phyloP scores from a whole-genome alignment of 2,113 vertebrate species.

The Phalacrocorax aristotelis region DNA sequence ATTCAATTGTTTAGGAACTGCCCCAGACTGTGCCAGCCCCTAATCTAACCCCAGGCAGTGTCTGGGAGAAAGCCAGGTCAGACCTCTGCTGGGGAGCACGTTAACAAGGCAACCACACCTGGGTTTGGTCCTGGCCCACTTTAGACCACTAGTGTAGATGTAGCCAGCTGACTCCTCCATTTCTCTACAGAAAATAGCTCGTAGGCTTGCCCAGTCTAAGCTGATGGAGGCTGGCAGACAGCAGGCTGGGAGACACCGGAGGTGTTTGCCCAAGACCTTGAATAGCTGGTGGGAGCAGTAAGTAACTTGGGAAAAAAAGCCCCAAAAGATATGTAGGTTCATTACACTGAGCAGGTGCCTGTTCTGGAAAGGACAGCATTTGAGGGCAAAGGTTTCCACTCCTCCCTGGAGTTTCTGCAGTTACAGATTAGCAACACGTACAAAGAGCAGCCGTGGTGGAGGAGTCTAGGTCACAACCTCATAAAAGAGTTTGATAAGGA shows the following conservation, averaged over 20 bases:
- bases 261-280: not conserved
- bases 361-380: not conserved
- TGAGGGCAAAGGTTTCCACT: not conserved
- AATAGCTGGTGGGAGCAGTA: not conserved
- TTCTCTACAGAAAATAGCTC: not conserved
- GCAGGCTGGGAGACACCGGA: not conserved
- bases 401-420: not conserved
- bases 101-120: not conserved
- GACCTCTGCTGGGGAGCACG: not conserved
- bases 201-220: not conserved
- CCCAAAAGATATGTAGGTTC: not conserved
- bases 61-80: not conserved
- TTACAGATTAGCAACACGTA: not conserved
- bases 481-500: not conserved
- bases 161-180: not conserved
- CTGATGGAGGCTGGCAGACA: not conserved
- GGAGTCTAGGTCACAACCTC: not conserved
- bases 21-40: not conserved
- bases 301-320: not conserved
- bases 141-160: not conserved
- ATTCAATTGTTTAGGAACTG: not conserved
- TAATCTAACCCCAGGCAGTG: not conserved
- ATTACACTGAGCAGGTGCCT: fast-evolving
- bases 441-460: not conserved
- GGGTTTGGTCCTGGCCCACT: not conserved